Conservation (phyloP, 2,888 invertebrate species). For the Pterobdella sp. region DNA sequence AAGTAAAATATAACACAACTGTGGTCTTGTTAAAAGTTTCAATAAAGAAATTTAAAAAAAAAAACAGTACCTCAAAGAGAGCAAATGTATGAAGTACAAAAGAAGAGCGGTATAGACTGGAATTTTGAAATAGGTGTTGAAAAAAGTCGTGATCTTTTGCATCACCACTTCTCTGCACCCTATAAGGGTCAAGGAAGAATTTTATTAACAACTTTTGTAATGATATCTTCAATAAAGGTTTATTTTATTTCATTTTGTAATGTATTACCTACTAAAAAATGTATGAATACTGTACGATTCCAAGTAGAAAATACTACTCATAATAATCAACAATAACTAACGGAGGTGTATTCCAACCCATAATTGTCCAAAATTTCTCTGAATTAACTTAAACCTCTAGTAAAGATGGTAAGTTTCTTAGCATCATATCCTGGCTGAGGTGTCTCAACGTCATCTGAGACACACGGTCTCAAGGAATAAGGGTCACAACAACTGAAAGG, state of each 20-base stretch:
- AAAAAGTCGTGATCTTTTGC: background rate
- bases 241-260: too few species aligned
- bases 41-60: background rate
- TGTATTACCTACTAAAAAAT: too few species aligned
- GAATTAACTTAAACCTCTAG: too few species aligned
- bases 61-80: background rate
- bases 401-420: conserved; percentile 13
- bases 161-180: conserved; percentile 5
- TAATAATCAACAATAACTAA: background rate
- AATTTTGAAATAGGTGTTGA: background rate
- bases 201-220: too few species aligned
- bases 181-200: too few species aligned
- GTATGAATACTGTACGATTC: background rate
- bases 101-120: background rate
- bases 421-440: background rate
- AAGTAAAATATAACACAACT: background rate
- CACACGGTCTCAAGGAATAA: conserved; percentile 25
- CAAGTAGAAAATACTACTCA: background rate
- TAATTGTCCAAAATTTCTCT: background rate
- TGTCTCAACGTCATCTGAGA: conserved; percentile 7
- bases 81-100: background rate
- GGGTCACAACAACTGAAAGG: conserved; percentile 32
- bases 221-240: too few species aligned
- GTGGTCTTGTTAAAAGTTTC: background rate
- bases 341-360: background rate